Evolutionary conservation across 1,140 invertebrate species (phyloP).

Genomic region (Phymastichus coffea): DNA sequence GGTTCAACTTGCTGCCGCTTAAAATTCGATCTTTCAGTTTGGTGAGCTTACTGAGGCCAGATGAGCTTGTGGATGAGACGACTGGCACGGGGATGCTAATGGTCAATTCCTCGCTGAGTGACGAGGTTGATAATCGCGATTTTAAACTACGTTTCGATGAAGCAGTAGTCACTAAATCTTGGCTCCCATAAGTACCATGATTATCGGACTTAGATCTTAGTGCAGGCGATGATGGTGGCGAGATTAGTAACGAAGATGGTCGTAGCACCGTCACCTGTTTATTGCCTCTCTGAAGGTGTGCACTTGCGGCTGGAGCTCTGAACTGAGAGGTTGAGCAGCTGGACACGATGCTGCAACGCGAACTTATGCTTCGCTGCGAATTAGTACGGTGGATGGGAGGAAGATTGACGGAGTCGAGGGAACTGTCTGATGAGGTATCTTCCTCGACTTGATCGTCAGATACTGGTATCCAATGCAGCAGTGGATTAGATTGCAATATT

Average conservation of each 20-base stretch:
- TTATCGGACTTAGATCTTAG: conserved; percentile 47
- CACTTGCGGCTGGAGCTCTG: background rate
- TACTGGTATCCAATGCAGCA: conserved; percentile 58
- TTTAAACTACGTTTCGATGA: conserved; percentile 9
- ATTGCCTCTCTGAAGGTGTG: conserved; percentile 10
- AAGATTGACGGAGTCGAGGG: conserved; percentile 38
- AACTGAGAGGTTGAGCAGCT: conserved; percentile 29
- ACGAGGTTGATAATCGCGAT: conserved; percentile 25
- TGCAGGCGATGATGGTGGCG: conserved; percentile 44
- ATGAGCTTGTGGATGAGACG: background rate
- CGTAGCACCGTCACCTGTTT: conserved; percentile 2
- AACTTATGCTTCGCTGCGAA: conserved; percentile 49
- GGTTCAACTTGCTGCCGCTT: conserved; percentile 5
- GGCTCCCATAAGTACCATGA: background rate
- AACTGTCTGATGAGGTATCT: conserved; percentile 44
- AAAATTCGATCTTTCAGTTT: conserved; percentile 53
- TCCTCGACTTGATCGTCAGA: conserved; percentile 40
- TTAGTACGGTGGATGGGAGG: conserved; percentile 40
- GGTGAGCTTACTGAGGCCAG: conserved; percentile 47
- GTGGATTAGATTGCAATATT: conserved; percentile 58
- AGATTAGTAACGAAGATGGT: conserved; percentile 41
- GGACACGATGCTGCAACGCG: conserved; percentile 39
- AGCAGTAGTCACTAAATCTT: background rate
- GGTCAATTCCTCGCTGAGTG: conserved; percentile 32
- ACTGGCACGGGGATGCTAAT: conserved; percentile 32